Evolutionary conservation across 2,888 invertebrate genomes (phyloP).

Genomic region (Micoletzkya japonica): DNA sequence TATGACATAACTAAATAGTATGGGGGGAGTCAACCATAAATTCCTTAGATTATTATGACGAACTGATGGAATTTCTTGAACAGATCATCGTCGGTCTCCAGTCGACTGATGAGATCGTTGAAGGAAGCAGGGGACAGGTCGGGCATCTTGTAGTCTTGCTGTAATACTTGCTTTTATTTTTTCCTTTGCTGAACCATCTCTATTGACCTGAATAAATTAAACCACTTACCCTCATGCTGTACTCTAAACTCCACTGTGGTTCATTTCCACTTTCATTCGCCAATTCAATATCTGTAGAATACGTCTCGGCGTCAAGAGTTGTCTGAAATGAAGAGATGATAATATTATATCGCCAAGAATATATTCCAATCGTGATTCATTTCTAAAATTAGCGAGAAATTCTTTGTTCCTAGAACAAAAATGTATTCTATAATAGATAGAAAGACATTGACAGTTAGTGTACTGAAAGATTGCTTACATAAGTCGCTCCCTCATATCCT

Average conservation of each 20-base stretch:
- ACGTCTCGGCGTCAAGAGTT: slow-evolving; percentile 50
- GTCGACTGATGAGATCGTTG: slow-evolving; percentile 43
- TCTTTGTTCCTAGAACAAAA: no score
- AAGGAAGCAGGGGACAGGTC: slow-evolving; percentile 53
- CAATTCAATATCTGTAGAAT: slow-evolving; percentile 45
- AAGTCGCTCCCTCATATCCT: slow-evolving; percentile 68
- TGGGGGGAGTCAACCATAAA: no score
- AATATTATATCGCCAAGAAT: neutral
- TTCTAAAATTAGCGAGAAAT: neutral
- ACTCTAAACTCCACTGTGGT: slow-evolving; percentile 42
- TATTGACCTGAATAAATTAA: neutral
- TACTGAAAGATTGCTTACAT: slow-evolving; percentile 37
- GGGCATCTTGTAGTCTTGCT: slow-evolving; percentile 46
- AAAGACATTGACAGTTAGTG: neutral
- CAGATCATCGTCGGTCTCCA: slow-evolving; percentile 40
- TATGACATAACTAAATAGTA: no score
- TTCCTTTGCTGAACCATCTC: neutral
- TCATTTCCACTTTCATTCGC: slow-evolving; percentile 45
- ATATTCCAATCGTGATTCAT: neutral
- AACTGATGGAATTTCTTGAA: slow-evolving; percentile 47
- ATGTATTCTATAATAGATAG: no score
- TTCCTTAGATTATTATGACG: neutral
- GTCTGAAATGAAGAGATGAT: slow-evolving; percentile 41
- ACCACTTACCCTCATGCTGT: slow-evolving; percentile 35
- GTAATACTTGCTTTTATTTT: neutral